Evolutionary conservation across 2,113 vertebrate genomes (phyloP).

Genomic region (zebrafish (Danio rerio)): GRCz12tu NC_133180.1:45379501-45380000

Average conservation of each 20-base stretch:
- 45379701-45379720: neutral
- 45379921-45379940: slow-evolving; percentile 63
- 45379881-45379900: slow-evolving; percentile 32
- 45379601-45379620: too few species aligned
- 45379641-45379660: neutral
- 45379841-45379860: neutral
- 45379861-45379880: slow-evolving; percentile 1
- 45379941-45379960: slow-evolving; percentile 69
- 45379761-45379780: slow-evolving; percentile 3
- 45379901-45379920: slow-evolving; percentile 51
- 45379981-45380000: slow-evolving; percentile 1
- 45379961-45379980: slow-evolving; percentile 47
- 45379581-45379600: too few species aligned
- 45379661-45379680: neutral
- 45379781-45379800: slow-evolving; percentile 3
- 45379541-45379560: too few species aligned
- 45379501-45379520: too few species aligned
- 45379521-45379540: too few species aligned
- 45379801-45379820: neutral
- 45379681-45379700: neutral
- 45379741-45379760: neutral
- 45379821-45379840: slow-evolving; percentile 1
- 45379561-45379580: too few species aligned
- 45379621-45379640: too few species aligned
- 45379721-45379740: neutral